Percentiles rank a stretch among this genome's conserved stretches.
Evolutionary conservation across 2,888 invertebrate species (phyloP).

Genomic region (Encarsia formosa): DNA sequence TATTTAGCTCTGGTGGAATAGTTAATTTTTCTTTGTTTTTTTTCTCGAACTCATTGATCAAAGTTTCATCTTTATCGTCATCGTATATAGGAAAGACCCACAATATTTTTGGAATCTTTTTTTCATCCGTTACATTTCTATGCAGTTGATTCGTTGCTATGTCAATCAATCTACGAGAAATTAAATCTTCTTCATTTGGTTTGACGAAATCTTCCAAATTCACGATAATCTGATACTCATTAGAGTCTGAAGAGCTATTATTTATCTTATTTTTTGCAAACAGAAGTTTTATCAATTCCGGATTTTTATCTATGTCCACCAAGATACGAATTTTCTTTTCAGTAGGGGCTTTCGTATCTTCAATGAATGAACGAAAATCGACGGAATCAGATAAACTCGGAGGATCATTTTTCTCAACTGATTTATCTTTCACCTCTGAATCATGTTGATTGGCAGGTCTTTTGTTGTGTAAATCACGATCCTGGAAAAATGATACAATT

Average conservation of each 20-base stretch:
- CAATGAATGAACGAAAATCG: no score
- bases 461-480: no score
- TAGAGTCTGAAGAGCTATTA: neutral
- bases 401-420: no score
- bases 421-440: no score
- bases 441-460: no score
- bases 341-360: no score
- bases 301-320: conserved; percentile 23
- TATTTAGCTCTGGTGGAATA: no score
- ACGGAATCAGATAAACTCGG: no score
- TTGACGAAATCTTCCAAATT: conserved; percentile 15
- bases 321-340: conserved; percentile 14
- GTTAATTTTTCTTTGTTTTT: neutral
- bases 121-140: conserved; percentile 4
- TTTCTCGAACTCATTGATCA: neutral
- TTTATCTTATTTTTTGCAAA: neutral
- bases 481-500: no score
- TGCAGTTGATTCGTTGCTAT: conserved; percentile 11
- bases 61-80: conserved; percentile 8
- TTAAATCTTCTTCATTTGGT: conserved; percentile 9
- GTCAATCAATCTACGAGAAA: conserved; percentile 12
- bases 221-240: conserved; percentile 10
- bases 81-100: conserved; percentile 23
- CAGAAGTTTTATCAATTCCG: conserved; percentile 14
- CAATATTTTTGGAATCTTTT: conserved; percentile 13